Percentiles rank a stretch among this genome's conserved stretches.
Evolutionary conservation across 2,113 vertebrate species (phyloP).

Genomic region (Saimiri boliviensis): DNA sequence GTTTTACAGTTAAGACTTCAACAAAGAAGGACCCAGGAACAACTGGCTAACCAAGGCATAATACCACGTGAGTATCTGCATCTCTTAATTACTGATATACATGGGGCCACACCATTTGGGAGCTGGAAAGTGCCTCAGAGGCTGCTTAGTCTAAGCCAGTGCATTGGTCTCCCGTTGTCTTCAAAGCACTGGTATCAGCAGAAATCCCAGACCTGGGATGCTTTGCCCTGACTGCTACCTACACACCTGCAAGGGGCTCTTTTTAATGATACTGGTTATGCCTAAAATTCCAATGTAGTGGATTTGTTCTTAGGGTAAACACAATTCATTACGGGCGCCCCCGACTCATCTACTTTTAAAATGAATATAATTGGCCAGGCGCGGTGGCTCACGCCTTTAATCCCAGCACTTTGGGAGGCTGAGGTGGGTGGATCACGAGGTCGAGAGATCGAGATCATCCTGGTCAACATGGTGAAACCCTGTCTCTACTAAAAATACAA

Average conservation of each 20-base stretch:
- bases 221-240: not conserved
- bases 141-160: not conserved
- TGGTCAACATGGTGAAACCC: too few relatives aligned
- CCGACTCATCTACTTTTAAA: not conserved
- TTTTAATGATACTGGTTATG: not conserved
- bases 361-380: too few relatives aligned
- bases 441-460: too few relatives aligned
- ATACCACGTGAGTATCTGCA: slow-evolving; percentile 94
- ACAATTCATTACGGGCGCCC: not conserved
- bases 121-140: not conserved
- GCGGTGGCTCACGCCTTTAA: too few relatives aligned
- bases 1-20: slow-evolving; percentile 99
- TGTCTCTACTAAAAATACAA: too few relatives aligned
- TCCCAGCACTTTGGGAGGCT: too few relatives aligned
- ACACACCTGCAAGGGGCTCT: not conserved
- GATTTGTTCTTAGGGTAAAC: not conserved
- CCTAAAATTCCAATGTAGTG: not conserved
- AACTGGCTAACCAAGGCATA: slow-evolving; percentile 95
- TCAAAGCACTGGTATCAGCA: not conserved
- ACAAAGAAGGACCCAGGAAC: slow-evolving; percentile 96
- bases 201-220: not conserved
- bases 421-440: too few relatives aligned
- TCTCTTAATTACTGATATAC: not conserved
- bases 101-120: accelerated
- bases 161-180: not conserved